These are phyloP conservation scores for Scaptomyza flava DNA, from an alignment of 2,888 invertebrate species.

Conservation along the genomic window DNA sequence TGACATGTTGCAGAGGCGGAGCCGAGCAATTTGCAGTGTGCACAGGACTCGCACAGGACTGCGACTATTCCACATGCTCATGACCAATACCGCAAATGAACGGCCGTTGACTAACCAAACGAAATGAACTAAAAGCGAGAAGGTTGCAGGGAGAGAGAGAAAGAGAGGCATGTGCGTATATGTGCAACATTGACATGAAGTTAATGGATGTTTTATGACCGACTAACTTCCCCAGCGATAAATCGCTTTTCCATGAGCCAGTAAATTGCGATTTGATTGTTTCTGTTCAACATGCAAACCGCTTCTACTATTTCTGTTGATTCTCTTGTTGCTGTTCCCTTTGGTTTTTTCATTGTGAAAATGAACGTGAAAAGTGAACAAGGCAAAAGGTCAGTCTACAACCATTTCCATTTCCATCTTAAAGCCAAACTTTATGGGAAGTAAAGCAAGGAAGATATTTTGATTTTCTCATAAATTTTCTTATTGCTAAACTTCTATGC, in stretches of 20 bases:
- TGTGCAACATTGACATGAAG: constrained; percentile 77
- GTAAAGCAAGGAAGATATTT: background rate
- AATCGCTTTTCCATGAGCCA: constrained; percentile 80
- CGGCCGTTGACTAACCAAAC: constrained; percentile 60
- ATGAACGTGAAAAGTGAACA: constrained; percentile 65
- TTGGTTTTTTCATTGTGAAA: constrained; percentile 31
- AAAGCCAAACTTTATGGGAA: constrained; percentile 22
- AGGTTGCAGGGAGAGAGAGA: background rate
- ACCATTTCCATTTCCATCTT: constrained; percentile 23
- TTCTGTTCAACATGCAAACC: constrained; percentile 80
- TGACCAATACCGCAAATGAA: constrained; percentile 70
- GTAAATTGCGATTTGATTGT: constrained; percentile 80
- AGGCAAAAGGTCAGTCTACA: constrained; percentile 42
- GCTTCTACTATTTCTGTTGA: constrained; percentile 36
- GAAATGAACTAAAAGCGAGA: background rate
- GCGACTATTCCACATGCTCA: constrained; percentile 6
- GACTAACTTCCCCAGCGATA: constrained; percentile 80
- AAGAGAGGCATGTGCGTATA: constrained; percentile 44
- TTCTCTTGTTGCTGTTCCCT: constrained; percentile 8
- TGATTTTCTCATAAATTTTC: constrained; percentile 39
- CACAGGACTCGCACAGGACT: constrained; percentile 42
- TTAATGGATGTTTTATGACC: constrained; percentile 81
- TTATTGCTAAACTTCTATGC: constrained; percentile 32
- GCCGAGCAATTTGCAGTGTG: constrained; percentile 67
- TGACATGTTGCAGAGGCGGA: constrained; percentile 71